phyloP scores from a whole-genome alignment of 2,797 vertebrate genomes.

The Aeoliscus strigatus region DNA sequence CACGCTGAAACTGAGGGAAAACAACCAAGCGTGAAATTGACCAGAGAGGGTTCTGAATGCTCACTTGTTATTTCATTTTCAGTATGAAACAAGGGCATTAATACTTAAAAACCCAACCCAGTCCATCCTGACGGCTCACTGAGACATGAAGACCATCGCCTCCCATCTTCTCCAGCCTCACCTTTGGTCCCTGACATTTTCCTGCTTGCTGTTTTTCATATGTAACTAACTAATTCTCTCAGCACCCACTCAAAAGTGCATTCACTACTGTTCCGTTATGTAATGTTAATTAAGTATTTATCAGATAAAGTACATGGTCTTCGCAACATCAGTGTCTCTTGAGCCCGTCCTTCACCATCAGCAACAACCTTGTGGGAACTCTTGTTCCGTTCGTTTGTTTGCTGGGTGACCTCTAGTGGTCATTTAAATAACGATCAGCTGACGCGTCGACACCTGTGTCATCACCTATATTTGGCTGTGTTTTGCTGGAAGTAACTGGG shows the following conservation, averaged over 20 bases:
- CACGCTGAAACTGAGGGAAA: slow-evolving; percentile 62
- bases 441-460: too few relatives aligned
- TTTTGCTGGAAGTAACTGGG: too few relatives aligned
- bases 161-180: slow-evolving; percentile 19
- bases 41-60: slow-evolving; percentile 60
- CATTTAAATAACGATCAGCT: too few relatives aligned
- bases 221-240: slow-evolving; percentile 17
- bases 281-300: slow-evolving; percentile 35
- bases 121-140: slow-evolving; percentile 38
- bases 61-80: slow-evolving; percentile 70
- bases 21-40: slow-evolving; percentile 74
- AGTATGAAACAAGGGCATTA: slow-evolving; percentile 68
- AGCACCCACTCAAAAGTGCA: slow-evolving; percentile 13
- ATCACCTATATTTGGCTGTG: too few relatives aligned
- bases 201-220: slow-evolving; percentile 12
- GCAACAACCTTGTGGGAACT: too few relatives aligned
- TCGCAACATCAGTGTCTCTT: slow-evolving; percentile 17
- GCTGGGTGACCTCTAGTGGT: too few relatives aligned
- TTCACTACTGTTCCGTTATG: slow-evolving; percentile 5
- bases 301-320: slow-evolving; percentile 24
- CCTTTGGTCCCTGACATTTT: slow-evolving; percentile 6
- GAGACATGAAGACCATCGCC: slow-evolving; percentile 29
- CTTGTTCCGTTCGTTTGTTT: too few relatives aligned
- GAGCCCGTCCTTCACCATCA: too few relatives aligned
- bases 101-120: slow-evolving; percentile 66